These are phyloP conservation scores for Vollenhovia emeryi DNA, from an alignment of 1,140 invertebrate genomes.

Conservation along the genomic window DNA sequence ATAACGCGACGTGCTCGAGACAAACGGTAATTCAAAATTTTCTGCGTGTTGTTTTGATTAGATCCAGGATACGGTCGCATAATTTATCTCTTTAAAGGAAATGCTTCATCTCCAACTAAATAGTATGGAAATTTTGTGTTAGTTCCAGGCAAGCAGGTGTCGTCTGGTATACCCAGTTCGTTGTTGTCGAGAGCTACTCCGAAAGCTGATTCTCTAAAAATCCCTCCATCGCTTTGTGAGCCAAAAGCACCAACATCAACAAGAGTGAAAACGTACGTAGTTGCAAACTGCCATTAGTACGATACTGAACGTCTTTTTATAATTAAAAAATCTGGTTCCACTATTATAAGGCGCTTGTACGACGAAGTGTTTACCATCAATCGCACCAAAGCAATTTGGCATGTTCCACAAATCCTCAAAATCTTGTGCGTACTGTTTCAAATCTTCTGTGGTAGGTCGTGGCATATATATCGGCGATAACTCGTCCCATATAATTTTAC, in stretches of 20 bases:
- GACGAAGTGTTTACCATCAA: not conserved
- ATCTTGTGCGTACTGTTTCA: not conserved
- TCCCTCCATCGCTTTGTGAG: not conserved
- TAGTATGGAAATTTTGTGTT: not conserved
- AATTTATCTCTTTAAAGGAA: not conserved
- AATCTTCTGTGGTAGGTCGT: not conserved
- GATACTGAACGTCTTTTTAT: constrained; percentile 7
- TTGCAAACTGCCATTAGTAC: constrained; percentile 5
- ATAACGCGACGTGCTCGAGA: constrained; percentile 5
- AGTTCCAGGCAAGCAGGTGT: not conserved
- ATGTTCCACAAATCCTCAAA: not conserved
- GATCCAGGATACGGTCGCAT: constrained; percentile 1
- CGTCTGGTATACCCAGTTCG: not conserved
- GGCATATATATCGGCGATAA: constrained; percentile 5
- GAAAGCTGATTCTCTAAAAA: not conserved
- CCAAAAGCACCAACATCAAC: constrained; percentile 1
- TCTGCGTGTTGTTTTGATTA: not conserved
- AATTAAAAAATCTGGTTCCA: not conserved
- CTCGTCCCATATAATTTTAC: constrained; percentile 9
- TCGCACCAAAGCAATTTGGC: not conserved
- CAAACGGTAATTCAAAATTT: not conserved
- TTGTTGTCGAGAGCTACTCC: not conserved
- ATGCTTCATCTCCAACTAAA: not conserved
- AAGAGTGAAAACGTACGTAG: not conserved
- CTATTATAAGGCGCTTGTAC: not conserved